Evolutionary conservation across 2,888 invertebrate species (phyloP).

Genomic region (Nowickia ferox): DNA sequence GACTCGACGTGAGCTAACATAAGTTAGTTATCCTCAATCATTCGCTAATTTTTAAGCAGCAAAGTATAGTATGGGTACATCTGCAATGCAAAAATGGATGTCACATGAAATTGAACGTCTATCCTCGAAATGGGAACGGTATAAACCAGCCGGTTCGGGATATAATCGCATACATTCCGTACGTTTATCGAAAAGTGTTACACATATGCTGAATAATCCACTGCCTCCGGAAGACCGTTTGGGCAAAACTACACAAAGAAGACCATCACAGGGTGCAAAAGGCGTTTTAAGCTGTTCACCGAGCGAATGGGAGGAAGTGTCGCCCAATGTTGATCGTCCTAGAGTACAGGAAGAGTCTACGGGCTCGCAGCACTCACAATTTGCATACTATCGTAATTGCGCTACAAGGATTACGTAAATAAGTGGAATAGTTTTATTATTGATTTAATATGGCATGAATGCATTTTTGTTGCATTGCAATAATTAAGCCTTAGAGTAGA

Average conservation of each 20-base stretch:
- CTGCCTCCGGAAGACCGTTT: constrained; percentile 74
- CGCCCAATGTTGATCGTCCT: constrained; percentile 75
- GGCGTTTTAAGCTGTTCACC: constrained; percentile 78
- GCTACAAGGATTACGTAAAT: constrained; percentile 78
- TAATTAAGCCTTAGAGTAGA: constrained; percentile 20
- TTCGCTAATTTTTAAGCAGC: background rate
- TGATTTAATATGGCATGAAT: constrained; percentile 39
- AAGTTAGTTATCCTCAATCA: background rate
- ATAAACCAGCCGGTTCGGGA: constrained; percentile 79
- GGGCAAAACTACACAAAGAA: constrained; percentile 51
- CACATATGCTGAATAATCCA: constrained; percentile 81
- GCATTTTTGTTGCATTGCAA: constrained; percentile 59
- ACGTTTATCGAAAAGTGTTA: constrained; percentile 80
- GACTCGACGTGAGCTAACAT: constrained; percentile 20
- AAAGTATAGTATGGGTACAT: constrained; percentile 75
- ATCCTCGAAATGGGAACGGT: constrained; percentile 78
- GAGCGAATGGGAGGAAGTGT: constrained; percentile 80
- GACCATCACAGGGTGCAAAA: constrained; percentile 60
- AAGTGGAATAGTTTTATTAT: constrained; percentile 37
- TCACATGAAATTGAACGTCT: constrained; percentile 80
- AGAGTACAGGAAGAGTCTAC: constrained; percentile 55
- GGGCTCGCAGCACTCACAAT: constrained; percentile 70
- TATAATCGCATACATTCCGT: constrained; percentile 82
- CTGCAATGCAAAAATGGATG: constrained; percentile 79
- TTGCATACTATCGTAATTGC: constrained; percentile 80